A percentile compares a stretch with the other conserved stretches of the same genome.
These are phyloP conservation scores for Philopotamus ludificatus DNA, from an alignment of 1,140 invertebrate species.

Conservation along the genomic window DNA sequence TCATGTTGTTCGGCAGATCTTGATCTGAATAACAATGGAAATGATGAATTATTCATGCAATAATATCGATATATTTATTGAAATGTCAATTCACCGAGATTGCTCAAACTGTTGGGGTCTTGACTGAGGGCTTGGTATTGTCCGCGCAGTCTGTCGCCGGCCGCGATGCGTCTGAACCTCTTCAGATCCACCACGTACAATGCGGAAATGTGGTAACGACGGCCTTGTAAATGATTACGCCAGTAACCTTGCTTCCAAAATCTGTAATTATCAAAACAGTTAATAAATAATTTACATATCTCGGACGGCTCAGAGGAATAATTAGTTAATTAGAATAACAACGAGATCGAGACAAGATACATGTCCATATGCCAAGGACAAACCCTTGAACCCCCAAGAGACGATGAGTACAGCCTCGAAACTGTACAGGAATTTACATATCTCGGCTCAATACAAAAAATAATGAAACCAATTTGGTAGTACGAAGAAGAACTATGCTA, in stretches of 20 bases:
- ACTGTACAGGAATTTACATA: no score
- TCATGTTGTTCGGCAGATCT: conserved; percentile 82
- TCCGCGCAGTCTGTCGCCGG: conserved; percentile 93
- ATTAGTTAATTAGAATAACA: no score
- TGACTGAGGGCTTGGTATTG: conserved; percentile 96
- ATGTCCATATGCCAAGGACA: no score
- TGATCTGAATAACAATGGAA: conserved; percentile 54
- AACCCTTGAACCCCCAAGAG: no score
- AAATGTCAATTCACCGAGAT: conserved; percentile 74
- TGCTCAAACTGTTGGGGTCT: conserved; percentile 95
- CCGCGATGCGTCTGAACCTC: conserved; percentile 94
- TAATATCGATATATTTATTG: neutral
- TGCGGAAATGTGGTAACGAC: conserved; percentile 97
- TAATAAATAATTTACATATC: no score
- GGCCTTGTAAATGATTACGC: conserved; percentile 93
- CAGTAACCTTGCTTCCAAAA: conserved; percentile 99
- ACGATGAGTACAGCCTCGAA: no score
- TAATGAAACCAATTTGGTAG: no score
- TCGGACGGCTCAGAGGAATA: no score
- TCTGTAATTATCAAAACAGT: no score
- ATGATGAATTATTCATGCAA: neutral
- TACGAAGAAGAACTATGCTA: no score
- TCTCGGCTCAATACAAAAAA: no score
- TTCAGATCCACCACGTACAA: conserved; percentile 97
- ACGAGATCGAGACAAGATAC: no score